Conservation (phyloP, 2,113 vertebrate genomes). For the Origma solitaria region DNA sequence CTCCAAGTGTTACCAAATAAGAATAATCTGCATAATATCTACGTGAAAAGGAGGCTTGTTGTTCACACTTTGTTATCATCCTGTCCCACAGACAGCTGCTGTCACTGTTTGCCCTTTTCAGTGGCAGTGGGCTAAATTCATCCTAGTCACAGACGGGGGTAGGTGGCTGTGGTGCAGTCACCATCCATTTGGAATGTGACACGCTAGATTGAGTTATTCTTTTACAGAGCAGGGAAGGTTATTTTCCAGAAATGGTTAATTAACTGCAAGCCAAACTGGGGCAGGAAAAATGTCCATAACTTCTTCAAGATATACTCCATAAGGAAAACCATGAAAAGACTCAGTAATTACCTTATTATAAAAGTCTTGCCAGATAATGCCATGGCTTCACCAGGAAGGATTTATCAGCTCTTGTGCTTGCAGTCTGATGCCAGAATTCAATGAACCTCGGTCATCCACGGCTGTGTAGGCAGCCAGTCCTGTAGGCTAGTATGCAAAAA, state of each 20-base stretch:
- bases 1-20: constrained; percentile 15
- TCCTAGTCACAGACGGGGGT: neutral
- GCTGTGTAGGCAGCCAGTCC: neutral
- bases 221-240: neutral
- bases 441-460: neutral
- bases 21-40: constrained; percentile 57
- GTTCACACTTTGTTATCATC: constrained; percentile 49
- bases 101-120: constrained; percentile 60
- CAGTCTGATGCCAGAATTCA: neutral
- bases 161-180: neutral
- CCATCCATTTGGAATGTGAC: neutral
- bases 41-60: constrained; percentile 30
- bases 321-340: neutral
- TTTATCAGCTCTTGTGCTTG: neutral
- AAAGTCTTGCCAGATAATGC: neutral
- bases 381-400: neutral
- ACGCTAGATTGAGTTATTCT: neutral
- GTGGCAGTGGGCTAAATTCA: constrained; percentile 43
- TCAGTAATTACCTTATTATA: neutral
- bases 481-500: neutral
- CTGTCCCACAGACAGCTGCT: constrained; percentile 52
- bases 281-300: neutral
- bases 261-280: neutral
- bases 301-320: neutral
- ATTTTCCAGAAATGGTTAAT: neutral